Conservation (phyloP, 2,888 invertebrate species). For the Luffia ferchaultella region DNA sequence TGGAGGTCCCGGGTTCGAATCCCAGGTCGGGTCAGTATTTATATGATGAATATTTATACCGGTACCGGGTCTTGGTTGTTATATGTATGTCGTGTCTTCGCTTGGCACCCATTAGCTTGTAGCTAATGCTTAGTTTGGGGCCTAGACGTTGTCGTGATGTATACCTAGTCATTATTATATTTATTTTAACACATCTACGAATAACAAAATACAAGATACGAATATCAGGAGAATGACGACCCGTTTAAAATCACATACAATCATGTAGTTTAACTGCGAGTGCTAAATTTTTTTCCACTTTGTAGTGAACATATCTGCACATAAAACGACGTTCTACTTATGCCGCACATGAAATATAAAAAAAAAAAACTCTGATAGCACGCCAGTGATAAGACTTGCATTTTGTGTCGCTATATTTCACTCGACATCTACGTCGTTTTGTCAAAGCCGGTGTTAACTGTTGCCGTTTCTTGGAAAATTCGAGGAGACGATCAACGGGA, state of each 20-base stretch:
- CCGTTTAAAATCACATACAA: neutral
- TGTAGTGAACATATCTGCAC: neutral
- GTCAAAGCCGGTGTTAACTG: constrained; percentile 33
- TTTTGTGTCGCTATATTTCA: constrained; percentile 28
- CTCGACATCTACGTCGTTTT: constrained; percentile 44
- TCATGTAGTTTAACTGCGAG: neutral
- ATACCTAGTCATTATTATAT: no score
- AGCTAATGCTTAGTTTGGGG: no score
- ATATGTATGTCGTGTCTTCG: no score
- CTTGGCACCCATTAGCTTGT: no score
- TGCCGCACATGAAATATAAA: neutral
- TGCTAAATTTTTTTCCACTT: neutral
- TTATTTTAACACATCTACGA: no score
- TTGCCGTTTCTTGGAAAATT: constrained; percentile 45
- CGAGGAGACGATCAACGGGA: constrained; percentile 40
- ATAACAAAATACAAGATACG: no score
- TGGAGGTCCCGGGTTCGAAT: no score
- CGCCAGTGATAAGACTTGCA: neutral
- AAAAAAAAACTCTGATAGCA: neutral
- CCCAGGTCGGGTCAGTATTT: no score
- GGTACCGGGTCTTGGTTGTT: no score
- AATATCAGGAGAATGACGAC: neutral
- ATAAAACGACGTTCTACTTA: neutral
- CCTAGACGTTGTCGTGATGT: no score
- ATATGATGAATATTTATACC: no score